These are phyloP conservation scores for Chaetophractus vellerosus DNA, from an alignment of 2,797 vertebrate species.

Conservation along the genomic window DNA sequence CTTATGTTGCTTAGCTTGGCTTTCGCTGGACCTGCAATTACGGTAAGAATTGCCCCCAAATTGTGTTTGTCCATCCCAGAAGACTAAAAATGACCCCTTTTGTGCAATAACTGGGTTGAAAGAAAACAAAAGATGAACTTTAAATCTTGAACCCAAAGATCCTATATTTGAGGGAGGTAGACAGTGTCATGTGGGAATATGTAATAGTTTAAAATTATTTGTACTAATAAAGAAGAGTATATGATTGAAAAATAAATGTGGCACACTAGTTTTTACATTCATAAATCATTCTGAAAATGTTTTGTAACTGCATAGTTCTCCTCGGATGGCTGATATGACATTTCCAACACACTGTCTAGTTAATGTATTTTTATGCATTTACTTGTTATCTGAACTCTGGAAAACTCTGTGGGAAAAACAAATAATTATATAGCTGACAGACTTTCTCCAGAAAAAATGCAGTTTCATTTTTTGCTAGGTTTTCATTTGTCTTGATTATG, in stretches of 20 bases:
- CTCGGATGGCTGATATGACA: background rate
- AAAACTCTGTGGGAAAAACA: background rate
- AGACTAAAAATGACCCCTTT: background rate
- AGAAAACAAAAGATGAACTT: background rate
- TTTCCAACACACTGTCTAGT: background rate
- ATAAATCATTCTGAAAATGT: background rate
- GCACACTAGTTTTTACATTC: background rate
- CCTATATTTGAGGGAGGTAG: background rate
- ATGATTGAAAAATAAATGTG: background rate
- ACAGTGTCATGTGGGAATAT: background rate
- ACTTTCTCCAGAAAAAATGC: background rate
- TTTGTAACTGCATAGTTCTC: background rate
- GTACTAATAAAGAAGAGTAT: background rate
- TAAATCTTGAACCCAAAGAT: background rate
- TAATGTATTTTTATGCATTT: background rate
- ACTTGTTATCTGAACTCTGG: background rate
- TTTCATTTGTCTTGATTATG: background rate
- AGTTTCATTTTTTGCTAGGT: background rate
- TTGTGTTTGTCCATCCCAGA: background rate
- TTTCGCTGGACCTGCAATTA: slow-evolving; percentile 96
- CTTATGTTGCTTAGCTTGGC: slow-evolving; percentile 97
- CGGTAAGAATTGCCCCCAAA: slow-evolving; percentile 89
- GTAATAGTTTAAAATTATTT: background rate
- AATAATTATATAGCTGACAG: background rate
- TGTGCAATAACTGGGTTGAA: background rate